Evolutionary conservation across 2,797 vertebrate species (phyloP).

Genomic region (Gymnoscopelus braueri): DNA sequence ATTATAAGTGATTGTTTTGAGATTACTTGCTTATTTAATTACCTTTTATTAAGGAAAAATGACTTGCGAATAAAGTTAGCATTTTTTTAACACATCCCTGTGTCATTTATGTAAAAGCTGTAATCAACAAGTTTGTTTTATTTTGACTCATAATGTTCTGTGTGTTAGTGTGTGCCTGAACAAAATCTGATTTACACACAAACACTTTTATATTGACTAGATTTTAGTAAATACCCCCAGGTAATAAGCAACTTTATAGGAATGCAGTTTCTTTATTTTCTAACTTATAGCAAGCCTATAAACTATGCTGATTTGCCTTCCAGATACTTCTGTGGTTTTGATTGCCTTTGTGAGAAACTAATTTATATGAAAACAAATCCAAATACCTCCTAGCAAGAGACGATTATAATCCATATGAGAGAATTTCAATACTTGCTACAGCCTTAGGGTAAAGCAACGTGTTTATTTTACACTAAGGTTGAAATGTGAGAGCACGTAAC

Average conservation of each 20-base stretch:
- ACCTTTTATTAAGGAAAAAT: constrained; percentile 55
- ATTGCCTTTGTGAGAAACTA: constrained; percentile 24
- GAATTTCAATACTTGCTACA: constrained; percentile 3
- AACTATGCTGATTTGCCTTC: constrained; percentile 17
- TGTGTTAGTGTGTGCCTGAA: no score
- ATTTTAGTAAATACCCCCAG: constrained; percentile 20
- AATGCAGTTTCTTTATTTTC: constrained; percentile 7
- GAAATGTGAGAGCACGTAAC: constrained; percentile 4
- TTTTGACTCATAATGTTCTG: constrained; percentile 14
- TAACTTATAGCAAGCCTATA: constrained; percentile 23
- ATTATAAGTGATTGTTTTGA: constrained; percentile 54
- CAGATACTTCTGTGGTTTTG: neutral
- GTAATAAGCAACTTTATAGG: constrained; percentile 25
- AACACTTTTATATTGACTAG: no score
- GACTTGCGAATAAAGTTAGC: constrained; percentile 63
- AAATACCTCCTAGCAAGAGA: constrained; percentile 20
- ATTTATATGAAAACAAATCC: constrained; percentile 25
- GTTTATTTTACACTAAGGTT: constrained; percentile 10
- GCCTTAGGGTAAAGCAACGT: constrained; percentile 2
- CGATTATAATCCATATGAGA: constrained; percentile 17
- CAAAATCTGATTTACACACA: no score
- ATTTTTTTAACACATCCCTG: constrained; percentile 40
- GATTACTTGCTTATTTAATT: constrained; percentile 71
- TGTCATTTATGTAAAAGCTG: constrained; percentile 48
- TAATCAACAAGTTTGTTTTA: constrained; percentile 26